A percentile compares a stretch with the other conserved stretches of the same genome.
Conservation (phyloP, 30 jellyfish, hydroid and myxozoan species). For the Cassiopea andromeda region DNA sequence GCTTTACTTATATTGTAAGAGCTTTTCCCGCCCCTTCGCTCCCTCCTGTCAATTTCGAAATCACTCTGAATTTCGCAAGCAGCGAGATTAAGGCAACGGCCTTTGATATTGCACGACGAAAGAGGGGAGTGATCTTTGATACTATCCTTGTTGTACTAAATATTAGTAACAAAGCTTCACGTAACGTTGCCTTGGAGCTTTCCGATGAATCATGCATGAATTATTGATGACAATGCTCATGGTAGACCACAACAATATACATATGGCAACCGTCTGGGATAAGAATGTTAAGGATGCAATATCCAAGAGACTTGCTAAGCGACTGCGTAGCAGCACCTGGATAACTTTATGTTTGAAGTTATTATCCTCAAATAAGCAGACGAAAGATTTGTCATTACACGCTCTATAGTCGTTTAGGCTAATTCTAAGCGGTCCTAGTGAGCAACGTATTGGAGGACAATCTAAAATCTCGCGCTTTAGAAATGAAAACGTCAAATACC, state of each 20-base stretch:
- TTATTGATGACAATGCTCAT: slow-evolving; percentile 58
- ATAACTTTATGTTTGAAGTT: not conserved
- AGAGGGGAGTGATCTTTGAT: slow-evolving; percentile 48
- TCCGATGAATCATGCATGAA: slow-evolving; percentile 58
- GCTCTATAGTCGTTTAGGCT: not conserved
- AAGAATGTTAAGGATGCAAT: slow-evolving; percentile 19
- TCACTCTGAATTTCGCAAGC: slow-evolving; percentile 6
- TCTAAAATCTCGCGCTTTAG: too few species aligned
- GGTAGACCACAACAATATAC: slow-evolving; percentile 64
- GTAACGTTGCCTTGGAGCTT: slow-evolving; percentile 51
- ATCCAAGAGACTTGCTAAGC: not conserved
- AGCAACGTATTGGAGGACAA: too few species aligned
- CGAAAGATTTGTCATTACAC: not conserved
- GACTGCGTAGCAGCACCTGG: slow-evolving; percentile 13
- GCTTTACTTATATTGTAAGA: too few species aligned
- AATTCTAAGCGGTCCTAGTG: not conserved
- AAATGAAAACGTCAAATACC: not conserved
- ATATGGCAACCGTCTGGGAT: slow-evolving; percentile 66
- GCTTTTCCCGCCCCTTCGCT: not conserved
- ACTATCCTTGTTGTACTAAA: slow-evolving; percentile 4
- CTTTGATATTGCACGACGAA: not conserved
- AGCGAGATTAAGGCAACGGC: not conserved
- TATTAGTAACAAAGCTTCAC: slow-evolving; percentile 33
- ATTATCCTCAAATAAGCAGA: not conserved
- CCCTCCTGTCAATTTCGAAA: not conserved